These are phyloP conservation scores for Drosophila formosana DNA, from an alignment of 2,888 invertebrate genomes.

Conservation along the genomic window DNA sequence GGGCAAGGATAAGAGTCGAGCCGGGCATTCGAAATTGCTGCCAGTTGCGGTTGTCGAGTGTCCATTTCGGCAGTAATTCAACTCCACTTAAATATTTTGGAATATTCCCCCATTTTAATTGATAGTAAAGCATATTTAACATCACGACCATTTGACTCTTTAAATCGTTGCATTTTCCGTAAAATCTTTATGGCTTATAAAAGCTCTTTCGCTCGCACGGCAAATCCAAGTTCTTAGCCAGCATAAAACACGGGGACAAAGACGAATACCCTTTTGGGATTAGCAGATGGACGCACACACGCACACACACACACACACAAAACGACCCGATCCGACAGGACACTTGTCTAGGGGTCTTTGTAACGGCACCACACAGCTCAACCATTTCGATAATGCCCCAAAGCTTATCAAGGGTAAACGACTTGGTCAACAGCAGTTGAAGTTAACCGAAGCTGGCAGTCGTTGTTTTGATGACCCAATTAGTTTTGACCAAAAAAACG, in stretches of 20 bases:
- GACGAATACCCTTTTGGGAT: constrained; percentile 70
- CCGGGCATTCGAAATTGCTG: constrained; percentile 6
- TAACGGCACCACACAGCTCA: constrained; percentile 16
- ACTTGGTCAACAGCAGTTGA: constrained; percentile 29
- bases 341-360: constrained; percentile 58
- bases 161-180: constrained; percentile 2
- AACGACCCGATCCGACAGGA: constrained; percentile 42
- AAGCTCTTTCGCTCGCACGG: constrained; percentile 53
- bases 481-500: constrained; percentile 46
- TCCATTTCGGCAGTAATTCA: constrained; percentile 50
- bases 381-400: constrained; percentile 63
- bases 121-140: constrained; percentile 25
- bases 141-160: constrained; percentile 1
- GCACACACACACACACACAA: constrained; percentile 27
- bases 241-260: constrained; percentile 7
- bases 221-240: constrained; percentile 37
- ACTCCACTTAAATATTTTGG: constrained; percentile 44
- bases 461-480: constrained; percentile 70
- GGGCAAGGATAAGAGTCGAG: constrained; percentile 11
- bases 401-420: constrained; percentile 65
- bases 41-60: constrained; percentile 39
- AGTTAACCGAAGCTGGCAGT: constrained; percentile 1
- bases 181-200: constrained; percentile 29
- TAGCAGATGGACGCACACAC: constrained; percentile 67
- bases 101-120: constrained; percentile 36